Conservation (phyloP, 2,113 vertebrate species). For the Oxyruncus cristatus region DNA sequence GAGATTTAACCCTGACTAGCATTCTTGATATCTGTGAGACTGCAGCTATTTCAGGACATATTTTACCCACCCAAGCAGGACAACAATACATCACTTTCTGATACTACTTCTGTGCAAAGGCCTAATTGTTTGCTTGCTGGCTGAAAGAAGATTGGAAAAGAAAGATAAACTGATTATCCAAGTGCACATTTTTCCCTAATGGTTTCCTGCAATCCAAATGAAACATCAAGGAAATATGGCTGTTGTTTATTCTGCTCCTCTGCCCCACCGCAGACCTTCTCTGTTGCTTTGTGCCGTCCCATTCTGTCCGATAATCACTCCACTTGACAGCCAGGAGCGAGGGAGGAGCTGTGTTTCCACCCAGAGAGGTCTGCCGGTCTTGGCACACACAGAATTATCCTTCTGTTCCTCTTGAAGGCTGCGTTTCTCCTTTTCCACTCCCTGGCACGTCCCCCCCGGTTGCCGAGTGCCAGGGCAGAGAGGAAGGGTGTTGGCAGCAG, state of each 20-base stretch:
- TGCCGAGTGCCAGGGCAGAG: background rate
- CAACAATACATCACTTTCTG: background rate
- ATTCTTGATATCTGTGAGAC: background rate
- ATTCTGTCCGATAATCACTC: background rate
- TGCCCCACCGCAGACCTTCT: background rate
- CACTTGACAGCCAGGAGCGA: background rate
- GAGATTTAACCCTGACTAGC: background rate
- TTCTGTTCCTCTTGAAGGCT: background rate
- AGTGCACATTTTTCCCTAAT: background rate
- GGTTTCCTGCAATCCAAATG: background rate
- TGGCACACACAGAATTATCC: background rate
- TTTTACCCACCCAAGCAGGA: constrained; percentile 19
- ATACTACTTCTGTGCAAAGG: background rate
- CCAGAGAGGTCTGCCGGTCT: background rate
- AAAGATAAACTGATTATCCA: background rate
- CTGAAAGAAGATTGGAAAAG: background rate
- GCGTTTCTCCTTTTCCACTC: background rate
- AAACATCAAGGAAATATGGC: background rate
- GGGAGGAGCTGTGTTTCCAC: background rate
- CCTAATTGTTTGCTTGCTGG: constrained; percentile 8
- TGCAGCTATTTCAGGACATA: background rate
- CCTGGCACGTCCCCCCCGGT: background rate
- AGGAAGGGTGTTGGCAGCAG: too few relatives aligned
- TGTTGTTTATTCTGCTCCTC: background rate
- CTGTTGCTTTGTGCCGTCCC: background rate